Percentiles rank a stretch among this genome's conserved stretches.
Conservation (phyloP, 2,888 invertebrate genomes). For the Philhelius pedissequus region DNA sequence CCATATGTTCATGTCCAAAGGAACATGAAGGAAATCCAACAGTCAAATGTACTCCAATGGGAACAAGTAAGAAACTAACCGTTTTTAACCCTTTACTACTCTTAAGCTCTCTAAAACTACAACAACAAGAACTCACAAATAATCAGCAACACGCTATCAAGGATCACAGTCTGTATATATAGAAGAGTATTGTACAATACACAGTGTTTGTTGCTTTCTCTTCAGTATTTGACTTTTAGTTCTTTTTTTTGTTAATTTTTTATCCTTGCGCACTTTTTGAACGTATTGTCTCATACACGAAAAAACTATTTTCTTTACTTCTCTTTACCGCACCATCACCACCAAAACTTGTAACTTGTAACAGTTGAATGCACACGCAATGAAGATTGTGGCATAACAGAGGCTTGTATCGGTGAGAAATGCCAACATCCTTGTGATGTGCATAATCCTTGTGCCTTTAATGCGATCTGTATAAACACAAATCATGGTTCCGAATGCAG, state of each 20-base stretch:
- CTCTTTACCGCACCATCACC: constrained; percentile 55
- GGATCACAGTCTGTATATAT: neutral
- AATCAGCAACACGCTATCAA: neutral
- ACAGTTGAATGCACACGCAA: constrained; percentile 92
- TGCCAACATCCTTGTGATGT: constrained; percentile 93
- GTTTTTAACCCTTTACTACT: constrained; percentile 28
- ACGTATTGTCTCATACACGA: constrained; percentile 51
- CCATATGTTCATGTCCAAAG: constrained; percentile 89
- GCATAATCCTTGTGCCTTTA: constrained; percentile 89
- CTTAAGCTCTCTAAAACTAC: constrained; percentile 10
- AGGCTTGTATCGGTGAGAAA: constrained; percentile 91
- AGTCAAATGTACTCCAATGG: constrained; percentile 86
- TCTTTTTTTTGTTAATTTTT: neutral
- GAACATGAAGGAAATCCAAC: constrained; percentile 91
- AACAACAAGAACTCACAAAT: neutral
- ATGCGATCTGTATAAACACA: constrained; percentile 92
- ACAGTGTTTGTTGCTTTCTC: constrained; percentile 31
- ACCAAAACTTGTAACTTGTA: constrained; percentile 60
- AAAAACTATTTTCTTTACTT: constrained; percentile 52
- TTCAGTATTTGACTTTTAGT: neutral
- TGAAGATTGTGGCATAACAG: constrained; percentile 90
- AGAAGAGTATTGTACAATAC: constrained; percentile 32
- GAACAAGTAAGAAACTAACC: constrained; percentile 85
- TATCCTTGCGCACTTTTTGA: constrained; percentile 22
- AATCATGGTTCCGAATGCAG: constrained; percentile 93